A percentile compares a stretch with the other conserved stretches of the same genome.
Conservation (phyloP, 2,113 vertebrate genomes). For the Naja naja region DNA sequence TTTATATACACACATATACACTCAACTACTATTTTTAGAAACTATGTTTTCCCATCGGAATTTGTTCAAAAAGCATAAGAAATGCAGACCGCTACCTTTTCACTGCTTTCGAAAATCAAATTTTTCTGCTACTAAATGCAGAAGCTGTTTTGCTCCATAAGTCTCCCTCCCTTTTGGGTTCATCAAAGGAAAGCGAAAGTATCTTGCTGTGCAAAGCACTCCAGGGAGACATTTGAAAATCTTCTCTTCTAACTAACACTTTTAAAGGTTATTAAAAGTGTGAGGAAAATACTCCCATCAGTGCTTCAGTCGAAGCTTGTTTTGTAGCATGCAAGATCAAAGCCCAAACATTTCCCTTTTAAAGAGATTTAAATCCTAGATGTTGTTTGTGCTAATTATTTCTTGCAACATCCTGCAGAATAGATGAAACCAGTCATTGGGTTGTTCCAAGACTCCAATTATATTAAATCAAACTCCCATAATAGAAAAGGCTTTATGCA, state of each 20-base stretch:
- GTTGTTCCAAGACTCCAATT: background rate
- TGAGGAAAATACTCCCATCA: background rate
- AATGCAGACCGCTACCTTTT: background rate
- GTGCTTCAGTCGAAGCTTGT: background rate
- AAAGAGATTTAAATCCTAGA: conserved; percentile 37
- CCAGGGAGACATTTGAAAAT: conserved; percentile 23
- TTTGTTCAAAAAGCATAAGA: background rate
- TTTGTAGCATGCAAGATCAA: conserved; percentile 4
- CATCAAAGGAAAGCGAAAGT: conserved; percentile 13
- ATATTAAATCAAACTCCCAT: conserved; percentile 21
- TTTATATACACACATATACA: background rate
- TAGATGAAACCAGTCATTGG: background rate
- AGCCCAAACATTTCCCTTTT: conserved; percentile 26
- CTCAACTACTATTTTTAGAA: background rate
- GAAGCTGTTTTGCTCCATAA: background rate
- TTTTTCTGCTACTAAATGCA: background rate
- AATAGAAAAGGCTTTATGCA: background rate
- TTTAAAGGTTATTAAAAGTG: background rate
- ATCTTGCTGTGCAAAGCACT: background rate
- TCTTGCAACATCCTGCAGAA: background rate
- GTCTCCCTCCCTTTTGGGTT: conserved; percentile 11
- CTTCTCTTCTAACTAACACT: conserved; percentile 21
- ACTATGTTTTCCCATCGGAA: background rate
- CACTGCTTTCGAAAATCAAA: background rate
- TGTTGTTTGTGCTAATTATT: conserved; percentile 40